A percentile compares a stretch with the other conserved stretches of the same genome.
phyloP scores from a whole-genome alignment of 2,113 vertebrate species.

The Caranx melampygus region DNA sequence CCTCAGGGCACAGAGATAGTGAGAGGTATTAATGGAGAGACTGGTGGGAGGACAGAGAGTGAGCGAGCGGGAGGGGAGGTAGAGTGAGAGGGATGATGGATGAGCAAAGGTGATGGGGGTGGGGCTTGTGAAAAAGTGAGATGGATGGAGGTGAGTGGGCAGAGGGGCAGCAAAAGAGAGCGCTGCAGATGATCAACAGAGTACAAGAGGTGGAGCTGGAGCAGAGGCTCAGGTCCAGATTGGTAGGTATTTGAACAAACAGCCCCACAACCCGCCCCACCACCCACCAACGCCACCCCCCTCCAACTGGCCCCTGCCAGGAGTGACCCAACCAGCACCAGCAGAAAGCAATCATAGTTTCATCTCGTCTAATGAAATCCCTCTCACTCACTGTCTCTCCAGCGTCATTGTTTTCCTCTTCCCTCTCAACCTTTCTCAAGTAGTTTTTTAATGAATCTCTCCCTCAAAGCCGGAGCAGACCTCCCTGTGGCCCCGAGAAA shows the following conservation, averaged over 20 bases:
- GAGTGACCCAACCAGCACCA: constrained; percentile 34
- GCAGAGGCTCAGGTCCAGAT: constrained; percentile 33
- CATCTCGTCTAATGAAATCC: constrained; percentile 24
- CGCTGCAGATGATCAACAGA: constrained; percentile 54
- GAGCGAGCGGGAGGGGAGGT: not conserved
- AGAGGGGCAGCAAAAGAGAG: constrained; percentile 50
- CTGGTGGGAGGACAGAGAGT: constrained; percentile 58
- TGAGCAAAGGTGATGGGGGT: constrained; percentile 36
- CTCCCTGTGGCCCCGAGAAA: too few relatives aligned
- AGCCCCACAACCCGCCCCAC: not conserved
- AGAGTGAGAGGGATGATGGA: constrained; percentile 30
- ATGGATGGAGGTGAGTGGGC: constrained; percentile 60
- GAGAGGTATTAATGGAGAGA: constrained; percentile 64
- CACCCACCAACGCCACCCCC: too few relatives aligned
- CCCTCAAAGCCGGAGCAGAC: not conserved
- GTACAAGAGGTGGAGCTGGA: constrained; percentile 33
- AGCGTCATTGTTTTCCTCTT: not conserved
- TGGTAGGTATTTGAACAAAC: constrained; percentile 50
- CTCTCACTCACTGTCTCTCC: constrained; percentile 32
- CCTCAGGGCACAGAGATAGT: constrained; percentile 59
- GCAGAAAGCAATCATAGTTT: constrained; percentile 58
- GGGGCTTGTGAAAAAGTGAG: not conserved
- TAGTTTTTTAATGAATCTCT: constrained; percentile 9
- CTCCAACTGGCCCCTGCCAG: not conserved
- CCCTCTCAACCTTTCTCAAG: not conserved